Base-by-base conservation (phyloP, 2,888 invertebrate species). In the Cryptus armator region DNA sequence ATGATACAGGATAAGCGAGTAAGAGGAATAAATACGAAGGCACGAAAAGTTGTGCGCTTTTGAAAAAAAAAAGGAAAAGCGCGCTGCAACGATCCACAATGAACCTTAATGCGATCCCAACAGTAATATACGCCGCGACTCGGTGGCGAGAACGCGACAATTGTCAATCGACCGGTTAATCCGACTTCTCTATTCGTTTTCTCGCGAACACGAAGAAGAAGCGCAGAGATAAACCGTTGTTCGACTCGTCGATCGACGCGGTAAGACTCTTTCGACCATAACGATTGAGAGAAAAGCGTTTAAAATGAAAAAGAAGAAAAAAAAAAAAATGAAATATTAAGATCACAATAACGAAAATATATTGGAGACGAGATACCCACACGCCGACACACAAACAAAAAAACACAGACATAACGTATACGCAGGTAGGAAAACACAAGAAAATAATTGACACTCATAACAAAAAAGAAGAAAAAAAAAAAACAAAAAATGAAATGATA, bases 251-350 rank as follows among this genome's bases (percentile, higher is more conserved):
- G 75, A 72, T 82, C 79, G 86, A 86, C 88, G 83, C 88, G 90
- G 87, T 87, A 86, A 79, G 86, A 88, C 81, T 88, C 87, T 91
- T 90, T 91, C 89, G 90, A 90, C 88, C 87, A 90, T 89, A 88
- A 88, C 90, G 89, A 90, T 88, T 90, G 89, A 89, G 87, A 88
- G 87, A 88, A 88, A 88, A 86, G 84, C 81, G 84, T 86, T 79
- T 72, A 84, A 84, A 87, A 78, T 80, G 51, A 88, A 72, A 75
- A 68, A 77, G 24, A 48, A 4, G 24, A n/a, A 88, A 72, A 75
- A 24, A 64, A 46, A 70, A 70, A 64, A 53, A 80, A 48, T 7
- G 9, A 24, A 24, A 24, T 24, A 37, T 37, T 2, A 72, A 48
- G 53, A 77, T 59, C 46, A 75, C 75, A 66, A 74, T 43, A 72